Conservation (phyloP, 2,797 vertebrate species). For the Holocentrus rufus region DNA sequence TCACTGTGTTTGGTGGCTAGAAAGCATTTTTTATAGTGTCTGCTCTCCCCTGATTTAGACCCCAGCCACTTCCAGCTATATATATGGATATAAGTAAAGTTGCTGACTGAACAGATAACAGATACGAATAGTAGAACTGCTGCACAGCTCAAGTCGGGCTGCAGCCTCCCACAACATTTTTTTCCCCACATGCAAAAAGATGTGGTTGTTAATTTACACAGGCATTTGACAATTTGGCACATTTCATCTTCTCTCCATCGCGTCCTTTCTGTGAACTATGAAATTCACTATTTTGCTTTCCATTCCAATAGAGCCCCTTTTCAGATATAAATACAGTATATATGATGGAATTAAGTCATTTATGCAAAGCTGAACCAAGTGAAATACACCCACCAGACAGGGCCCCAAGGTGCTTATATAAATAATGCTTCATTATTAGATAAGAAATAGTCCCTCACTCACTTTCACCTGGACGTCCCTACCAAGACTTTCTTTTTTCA, state of each 20-base stretch:
- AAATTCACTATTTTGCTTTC: not conserved
- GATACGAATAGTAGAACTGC: no score
- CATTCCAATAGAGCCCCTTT: not conserved
- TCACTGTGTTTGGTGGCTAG: no score
- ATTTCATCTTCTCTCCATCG: not conserved
- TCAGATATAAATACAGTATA: not conserved
- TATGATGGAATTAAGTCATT: not conserved
- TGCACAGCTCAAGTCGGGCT: no score
- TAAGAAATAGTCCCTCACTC: constrained; percentile 15
- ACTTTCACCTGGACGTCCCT: constrained; percentile 31
- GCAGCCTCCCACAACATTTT: no score
- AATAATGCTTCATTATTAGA: constrained; percentile 32
- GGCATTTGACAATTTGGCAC: not conserved
- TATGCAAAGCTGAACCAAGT: not conserved
- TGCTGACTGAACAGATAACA: no score
- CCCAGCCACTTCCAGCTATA: not conserved
- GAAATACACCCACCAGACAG: constrained; percentile 9
- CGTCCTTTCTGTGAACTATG: not conserved
- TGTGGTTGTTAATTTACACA: not conserved
- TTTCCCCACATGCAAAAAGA: no score
- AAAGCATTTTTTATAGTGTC: no score
- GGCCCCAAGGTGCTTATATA: constrained; percentile 25
- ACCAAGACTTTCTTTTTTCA: constrained; percentile 1
- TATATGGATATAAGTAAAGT: not conserved
- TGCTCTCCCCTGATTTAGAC: no score